These are phyloP conservation scores for Drosophila recens DNA, from an alignment of 2,888 invertebrate species.

Conservation along the genomic window DNA sequence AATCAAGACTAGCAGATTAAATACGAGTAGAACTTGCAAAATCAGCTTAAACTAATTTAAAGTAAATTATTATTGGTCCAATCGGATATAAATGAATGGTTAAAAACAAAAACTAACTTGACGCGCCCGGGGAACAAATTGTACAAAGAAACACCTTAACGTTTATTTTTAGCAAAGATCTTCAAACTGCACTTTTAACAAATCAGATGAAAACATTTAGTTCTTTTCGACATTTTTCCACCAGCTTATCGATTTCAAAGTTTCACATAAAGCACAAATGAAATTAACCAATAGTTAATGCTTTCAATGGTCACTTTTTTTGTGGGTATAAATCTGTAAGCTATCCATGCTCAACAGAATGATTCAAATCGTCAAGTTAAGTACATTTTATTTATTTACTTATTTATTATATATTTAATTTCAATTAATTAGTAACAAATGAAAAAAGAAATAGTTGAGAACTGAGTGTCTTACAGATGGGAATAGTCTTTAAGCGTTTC, in stretches of 20 bases:
- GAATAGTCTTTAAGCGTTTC: constrained; percentile 28
- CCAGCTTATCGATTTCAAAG: neutral
- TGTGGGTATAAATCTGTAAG: too few species aligned
- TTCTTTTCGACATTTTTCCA: neutral
- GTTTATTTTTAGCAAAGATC: too few species aligned
- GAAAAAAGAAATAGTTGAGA: neutral
- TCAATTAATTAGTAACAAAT: neutral
- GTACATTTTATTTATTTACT: neutral
- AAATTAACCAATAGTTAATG: too few species aligned
- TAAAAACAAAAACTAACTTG: neutral
- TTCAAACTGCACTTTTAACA: too few species aligned
- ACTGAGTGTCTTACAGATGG: constrained; percentile 2
- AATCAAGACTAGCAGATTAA: neutral
- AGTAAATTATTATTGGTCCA: neutral
- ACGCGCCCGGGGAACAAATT: neutral
- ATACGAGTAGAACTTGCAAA: neutral
- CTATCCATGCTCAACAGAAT: neutral
- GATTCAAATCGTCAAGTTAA: neutral
- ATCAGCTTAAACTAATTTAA: neutral
- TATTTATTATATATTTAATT: neutral
- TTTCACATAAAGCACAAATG: too few species aligned
- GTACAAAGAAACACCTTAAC: too few species aligned
- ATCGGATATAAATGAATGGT: neutral
- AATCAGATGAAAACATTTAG: too few species aligned
- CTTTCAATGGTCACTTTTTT: too few species aligned